These are phyloP conservation scores for Syrmaticus mikado DNA, from an alignment of 2,113 vertebrate species.

Conservation along the genomic window DNA sequence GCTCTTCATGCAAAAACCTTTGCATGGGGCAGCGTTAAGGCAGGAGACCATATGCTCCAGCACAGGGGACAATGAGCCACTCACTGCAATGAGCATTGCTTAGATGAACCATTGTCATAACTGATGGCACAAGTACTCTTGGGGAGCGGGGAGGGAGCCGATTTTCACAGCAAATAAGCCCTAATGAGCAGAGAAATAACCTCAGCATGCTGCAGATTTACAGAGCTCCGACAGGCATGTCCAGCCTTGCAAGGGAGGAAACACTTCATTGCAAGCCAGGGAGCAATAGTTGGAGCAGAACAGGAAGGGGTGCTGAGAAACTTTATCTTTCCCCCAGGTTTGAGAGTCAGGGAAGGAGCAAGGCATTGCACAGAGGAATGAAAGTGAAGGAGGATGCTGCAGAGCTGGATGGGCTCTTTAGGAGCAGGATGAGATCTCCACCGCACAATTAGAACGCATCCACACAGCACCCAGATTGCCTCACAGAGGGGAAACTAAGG, in stretches of 20 bases:
- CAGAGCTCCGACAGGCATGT: not conserved
- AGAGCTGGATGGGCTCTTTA: not conserved
- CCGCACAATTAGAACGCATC: accelerated
- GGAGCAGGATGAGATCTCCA: not conserved
- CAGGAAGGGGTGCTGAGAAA: not conserved
- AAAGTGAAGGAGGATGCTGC: accelerated
- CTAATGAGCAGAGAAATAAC: slow-evolving; percentile 19
- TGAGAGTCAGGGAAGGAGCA: not conserved
- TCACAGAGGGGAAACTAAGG: not conserved
- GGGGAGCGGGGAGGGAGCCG: not conserved
- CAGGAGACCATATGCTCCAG: slow-evolving; percentile 1
- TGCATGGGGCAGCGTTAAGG: not conserved
- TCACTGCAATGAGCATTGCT: not conserved
- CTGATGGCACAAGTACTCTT: not conserved
- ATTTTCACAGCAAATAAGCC: slow-evolving; percentile 5
- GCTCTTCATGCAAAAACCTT: not conserved
- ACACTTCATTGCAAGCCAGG: not conserved
- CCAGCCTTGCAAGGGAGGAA: not conserved
- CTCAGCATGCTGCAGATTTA: not conserved
- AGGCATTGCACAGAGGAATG: accelerated
- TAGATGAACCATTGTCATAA: not conserved
- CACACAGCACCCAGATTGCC: not conserved
- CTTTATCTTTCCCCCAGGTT: not conserved
- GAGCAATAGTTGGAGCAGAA: not conserved
- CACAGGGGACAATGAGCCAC: not conserved